phyloP scores from a whole-genome alignment of 2,113 vertebrate genomes.

The Cryptotis parvus region DNA sequence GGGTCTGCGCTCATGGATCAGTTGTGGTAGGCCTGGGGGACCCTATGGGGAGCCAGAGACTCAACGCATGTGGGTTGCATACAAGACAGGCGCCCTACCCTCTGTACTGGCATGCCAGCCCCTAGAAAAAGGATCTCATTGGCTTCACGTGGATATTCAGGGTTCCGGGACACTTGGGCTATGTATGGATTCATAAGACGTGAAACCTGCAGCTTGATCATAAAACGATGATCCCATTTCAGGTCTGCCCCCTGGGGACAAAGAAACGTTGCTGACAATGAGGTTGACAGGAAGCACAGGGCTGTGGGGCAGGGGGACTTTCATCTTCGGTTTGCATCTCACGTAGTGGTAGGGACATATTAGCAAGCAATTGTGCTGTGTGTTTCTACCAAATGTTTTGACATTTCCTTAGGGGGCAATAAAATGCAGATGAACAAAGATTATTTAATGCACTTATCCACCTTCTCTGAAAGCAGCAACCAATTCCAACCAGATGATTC shows the following conservation, averaged over 20 bases:
- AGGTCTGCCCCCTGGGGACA: constrained; percentile 69
- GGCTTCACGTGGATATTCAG: constrained; percentile 12
- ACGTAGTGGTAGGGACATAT: not conserved
- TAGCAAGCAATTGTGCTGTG: constrained; percentile 46
- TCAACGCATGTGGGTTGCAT: too few relatives aligned
- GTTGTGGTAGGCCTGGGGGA: too few relatives aligned
- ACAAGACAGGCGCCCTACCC: too few relatives aligned
- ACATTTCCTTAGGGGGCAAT: constrained; percentile 60
- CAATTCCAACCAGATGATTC: constrained; percentile 33
- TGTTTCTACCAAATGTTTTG: constrained; percentile 56
- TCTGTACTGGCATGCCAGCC: too few relatives aligned
- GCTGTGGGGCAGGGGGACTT: too few relatives aligned
- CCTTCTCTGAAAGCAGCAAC: not conserved
- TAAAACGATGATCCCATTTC: constrained; percentile 77
- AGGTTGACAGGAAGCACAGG: constrained; percentile 48
- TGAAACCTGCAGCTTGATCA: constrained; percentile 59
- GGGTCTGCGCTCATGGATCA: too few relatives aligned
- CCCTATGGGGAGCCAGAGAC: too few relatives aligned
- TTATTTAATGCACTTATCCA: constrained; percentile 44
- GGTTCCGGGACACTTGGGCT: constrained; percentile 44
- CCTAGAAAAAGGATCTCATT: not conserved
- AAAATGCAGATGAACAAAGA: not conserved
- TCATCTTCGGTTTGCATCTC: too few relatives aligned
- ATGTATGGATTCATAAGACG: constrained; percentile 58
- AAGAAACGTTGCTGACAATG: constrained; percentile 60